A percentile compares a stretch with the other conserved stretches of the same genome.
phyloP scores from a whole-genome alignment of 2,888 invertebrate genomes.

The Eupithecia vulgata region DNA sequence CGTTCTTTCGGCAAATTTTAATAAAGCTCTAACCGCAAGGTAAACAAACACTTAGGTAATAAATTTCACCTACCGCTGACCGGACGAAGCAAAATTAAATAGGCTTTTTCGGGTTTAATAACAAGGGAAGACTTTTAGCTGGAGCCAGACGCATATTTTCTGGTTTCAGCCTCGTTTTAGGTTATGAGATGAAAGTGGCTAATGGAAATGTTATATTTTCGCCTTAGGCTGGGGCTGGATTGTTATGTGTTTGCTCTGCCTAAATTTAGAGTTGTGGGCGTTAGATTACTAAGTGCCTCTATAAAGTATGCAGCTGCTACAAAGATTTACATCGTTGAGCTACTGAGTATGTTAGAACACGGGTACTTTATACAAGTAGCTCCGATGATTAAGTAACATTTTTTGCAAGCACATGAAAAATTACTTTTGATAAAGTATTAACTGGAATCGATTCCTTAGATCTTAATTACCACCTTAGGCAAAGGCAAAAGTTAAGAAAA shows the following conservation, averaged over 20 bases:
- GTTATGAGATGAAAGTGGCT: slow-evolving; percentile 28
- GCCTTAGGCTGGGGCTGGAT: not conserved
- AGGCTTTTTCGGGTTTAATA: slow-evolving; percentile 37
- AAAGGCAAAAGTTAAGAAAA: not conserved
- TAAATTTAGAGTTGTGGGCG: slow-evolving; percentile 27
- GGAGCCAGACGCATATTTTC: slow-evolving; percentile 22
- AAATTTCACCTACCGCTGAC: slow-evolving; percentile 49
- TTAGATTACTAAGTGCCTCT: slow-evolving; percentile 48
- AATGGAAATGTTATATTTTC: slow-evolving; percentile 27
- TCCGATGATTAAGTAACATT: not conserved
- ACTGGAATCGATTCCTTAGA: not conserved
- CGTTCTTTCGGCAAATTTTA: not conserved
- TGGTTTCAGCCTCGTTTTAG: slow-evolving; percentile 20
- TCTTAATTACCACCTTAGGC: not conserved
- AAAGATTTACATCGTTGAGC: too few species aligned
- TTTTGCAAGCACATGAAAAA: not conserved
- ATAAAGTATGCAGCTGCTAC: slow-evolving; percentile 38
- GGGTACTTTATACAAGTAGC: not conserved
- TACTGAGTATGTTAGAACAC: not conserved
- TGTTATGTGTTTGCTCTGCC: slow-evolving; percentile 4
- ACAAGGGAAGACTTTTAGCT: slow-evolving; percentile 26
- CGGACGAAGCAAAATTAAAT: slow-evolving; percentile 42
- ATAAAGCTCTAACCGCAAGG: slow-evolving; percentile 26
- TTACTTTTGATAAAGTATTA: not conserved
- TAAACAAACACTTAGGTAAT: slow-evolving; percentile 48